Conservation (phyloP, 2,888 invertebrate species). For the Drosophila helvetica region DNA sequence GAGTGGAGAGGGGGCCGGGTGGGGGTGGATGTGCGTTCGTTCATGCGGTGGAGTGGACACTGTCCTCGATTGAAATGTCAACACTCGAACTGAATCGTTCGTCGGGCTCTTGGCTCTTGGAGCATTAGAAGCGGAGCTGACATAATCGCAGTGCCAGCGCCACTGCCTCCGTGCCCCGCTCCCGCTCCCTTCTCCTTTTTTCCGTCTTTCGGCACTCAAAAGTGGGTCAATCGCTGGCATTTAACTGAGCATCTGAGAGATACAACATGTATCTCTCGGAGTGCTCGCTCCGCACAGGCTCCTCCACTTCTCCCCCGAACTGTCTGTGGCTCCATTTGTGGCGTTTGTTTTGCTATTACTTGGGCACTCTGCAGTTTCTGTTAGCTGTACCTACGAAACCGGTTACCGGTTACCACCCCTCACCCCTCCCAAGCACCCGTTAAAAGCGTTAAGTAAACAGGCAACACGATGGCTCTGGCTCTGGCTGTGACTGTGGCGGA, state of each 20-base stretch:
- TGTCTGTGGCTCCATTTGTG: conserved; percentile 66
- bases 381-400: conserved; percentile 50
- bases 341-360: conserved; percentile 43
- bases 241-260: conserved; percentile 58
- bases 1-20: conserved; percentile 3
- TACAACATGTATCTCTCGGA: conserved; percentile 44
- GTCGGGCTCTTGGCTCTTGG: neutral
- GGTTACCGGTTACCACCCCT: conserved; percentile 16
- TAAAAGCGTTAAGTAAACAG: conserved; percentile 42
- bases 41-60: conserved; percentile 44
- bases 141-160: conserved; percentile 54
- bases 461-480: conserved; percentile 17
- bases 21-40: too few relatives aligned
- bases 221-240: conserved; percentile 72
- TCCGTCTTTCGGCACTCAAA: conserved; percentile 45
- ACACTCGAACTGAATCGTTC: conserved; percentile 37
- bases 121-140: conserved; percentile 57
- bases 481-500: conserved; percentile 3
- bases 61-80: conserved; percentile 75
- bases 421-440: neutral
- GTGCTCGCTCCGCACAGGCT: conserved; percentile 13
- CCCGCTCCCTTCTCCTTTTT: conserved; percentile 2
- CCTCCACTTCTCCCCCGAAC: conserved; percentile 56
- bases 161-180: neutral
- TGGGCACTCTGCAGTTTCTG: conserved; percentile 1